Evolutionary conservation across 2,888 invertebrate genomes (phyloP), one percentile per base, ranked within the genome.

Genomic region (Caenorhabditis uteleia): DNA sequence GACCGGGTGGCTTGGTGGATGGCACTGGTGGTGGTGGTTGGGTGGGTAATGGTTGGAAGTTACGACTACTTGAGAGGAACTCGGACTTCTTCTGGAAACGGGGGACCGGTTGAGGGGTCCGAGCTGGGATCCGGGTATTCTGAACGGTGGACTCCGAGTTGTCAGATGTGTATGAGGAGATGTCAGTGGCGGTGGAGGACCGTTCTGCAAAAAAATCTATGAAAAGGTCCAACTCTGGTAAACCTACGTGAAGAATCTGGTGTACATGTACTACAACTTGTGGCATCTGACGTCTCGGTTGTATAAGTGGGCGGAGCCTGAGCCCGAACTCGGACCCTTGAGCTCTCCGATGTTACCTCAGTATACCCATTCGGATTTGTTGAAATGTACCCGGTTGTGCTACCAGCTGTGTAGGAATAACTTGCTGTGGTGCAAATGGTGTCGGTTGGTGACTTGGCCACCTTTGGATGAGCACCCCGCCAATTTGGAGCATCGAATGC

Each of bases 141-240:
- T 51, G 51, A 1, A 61, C 46, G 7, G 71, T 71, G 18, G 51
- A 59, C 25, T 58, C 65, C 5, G 71, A 59, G 0, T 43, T 47
- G 25, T 42, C 54, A 8, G 34, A 36, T 12, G 33, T 36, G 47
- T 49, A 59, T 1, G 58, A 59, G n/a, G 54, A 23, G 4, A 56
- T 45, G 42, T 66, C 66, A n/a, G 66, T 66, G 14, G 58, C 65
- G 2, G 60, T 66, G 5, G 66, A 66, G 6, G 66, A 56, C 4
- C 66, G 20, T 23, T 66, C 65, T 48, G 40, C 2, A 54, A 38
- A 20, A 29, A 14, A 18, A 51, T 10, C 20, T n/a, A 12, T 8
- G 18, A 2, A n/a, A 6, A 38, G 7, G 40, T 38, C 20, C 20
- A 21, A 7, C 14, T 6, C n/a, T 3, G 10, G 12, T 26, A 44